Percentiles rank a stretch among this genome's conserved stretches.
phyloP scores from a whole-genome alignment of 2,888 invertebrate genomes.

The Ephialtes manifestator region DNA sequence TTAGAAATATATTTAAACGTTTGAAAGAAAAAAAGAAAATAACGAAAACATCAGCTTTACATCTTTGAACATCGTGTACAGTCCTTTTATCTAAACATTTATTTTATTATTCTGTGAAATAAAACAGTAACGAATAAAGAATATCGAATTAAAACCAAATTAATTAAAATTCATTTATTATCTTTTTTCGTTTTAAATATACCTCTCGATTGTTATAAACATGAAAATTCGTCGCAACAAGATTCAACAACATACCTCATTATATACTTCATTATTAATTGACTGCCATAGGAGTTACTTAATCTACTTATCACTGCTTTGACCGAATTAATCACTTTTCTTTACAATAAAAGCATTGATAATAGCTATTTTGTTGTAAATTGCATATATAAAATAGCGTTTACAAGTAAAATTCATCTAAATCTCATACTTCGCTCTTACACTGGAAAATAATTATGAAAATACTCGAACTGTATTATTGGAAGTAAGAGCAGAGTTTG shows the following conservation, averaged over 20 bases:
- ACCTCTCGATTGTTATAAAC: conserved; percentile 14
- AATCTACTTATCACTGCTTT: conserved; percentile 42
- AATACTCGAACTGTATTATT: not conserved
- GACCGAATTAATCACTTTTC: conserved; percentile 8
- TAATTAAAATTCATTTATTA: conserved; percentile 41
- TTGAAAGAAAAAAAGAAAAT: conserved; percentile 19
- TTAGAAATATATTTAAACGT: conserved; percentile 23
- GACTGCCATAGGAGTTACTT: conserved; percentile 38
- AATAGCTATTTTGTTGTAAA: conserved; percentile 42
- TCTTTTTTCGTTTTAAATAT: conserved; percentile 19
- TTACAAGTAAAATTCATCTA: conserved; percentile 20
- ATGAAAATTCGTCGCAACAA: conserved; percentile 21
- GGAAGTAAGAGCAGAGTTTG: not conserved
- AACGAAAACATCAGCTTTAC: conserved; percentile 49
- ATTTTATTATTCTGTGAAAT: conserved; percentile 79
- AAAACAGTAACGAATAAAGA: conserved; percentile 70
- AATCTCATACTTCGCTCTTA: not conserved
- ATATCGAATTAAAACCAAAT: conserved; percentile 60
- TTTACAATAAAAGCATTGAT: conserved; percentile 50
- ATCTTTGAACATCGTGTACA: conserved; percentile 74
- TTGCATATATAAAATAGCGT: conserved; percentile 38
- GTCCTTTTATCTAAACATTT: conserved; percentile 75
- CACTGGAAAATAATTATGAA: not conserved
- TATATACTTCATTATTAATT: conserved; percentile 20
- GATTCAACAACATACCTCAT: conserved; percentile 1